Evolutionary conservation across 2,888 invertebrate species (phyloP), one percentile per base, ranked within the genome.

Genomic region (Hymenopus coronatus): DNA sequence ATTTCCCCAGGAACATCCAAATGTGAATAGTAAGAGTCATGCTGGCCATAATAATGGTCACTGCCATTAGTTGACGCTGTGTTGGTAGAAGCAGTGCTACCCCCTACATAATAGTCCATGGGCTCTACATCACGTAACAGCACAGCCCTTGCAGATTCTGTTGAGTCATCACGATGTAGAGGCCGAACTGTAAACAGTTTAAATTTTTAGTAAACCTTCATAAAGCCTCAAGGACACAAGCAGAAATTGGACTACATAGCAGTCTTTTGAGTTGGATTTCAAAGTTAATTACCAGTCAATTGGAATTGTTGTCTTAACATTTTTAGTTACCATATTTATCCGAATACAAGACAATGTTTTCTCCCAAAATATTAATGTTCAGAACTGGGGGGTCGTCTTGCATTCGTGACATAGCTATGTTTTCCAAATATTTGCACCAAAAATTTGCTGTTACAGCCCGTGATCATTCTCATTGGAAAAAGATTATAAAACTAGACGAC

Each of bases 61-160:
- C 89, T 89, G 86, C 90, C 87, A 70, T 87, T 86, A 15, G 89
- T 90, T 28, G 89, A 89, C 28, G 88, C 88, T 46, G 89, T 89
- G 70, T 87, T 93, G n/a, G 92, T 92, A 82, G 93, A 93, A 8
- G 92, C 92, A 88, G 93, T 93, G 40, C 86, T 87, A 27, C 70
- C 86, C 4, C 94, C 93, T 70, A 93, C 95, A 92, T 96, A 96
- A 92, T 96, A 96, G 90, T 97, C 97, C 90, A 94, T 92, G 92
- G 96, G 94, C 90, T 97, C 97, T 81, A 96, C 96, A 93, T 97
- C 97, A 91, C 96, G 94, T 28, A 98, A 94, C 33, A 98, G 95
- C 92, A 97, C 97, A 92, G 97, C 96, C 92, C 95, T 95, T 92
- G 97, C 97, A 93, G 96, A 96, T 92, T 96, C 96, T 92, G 95